Base-by-base conservation (phyloP, 2,888 invertebrate genomes). In the Deroplatys truncata region DNA sequence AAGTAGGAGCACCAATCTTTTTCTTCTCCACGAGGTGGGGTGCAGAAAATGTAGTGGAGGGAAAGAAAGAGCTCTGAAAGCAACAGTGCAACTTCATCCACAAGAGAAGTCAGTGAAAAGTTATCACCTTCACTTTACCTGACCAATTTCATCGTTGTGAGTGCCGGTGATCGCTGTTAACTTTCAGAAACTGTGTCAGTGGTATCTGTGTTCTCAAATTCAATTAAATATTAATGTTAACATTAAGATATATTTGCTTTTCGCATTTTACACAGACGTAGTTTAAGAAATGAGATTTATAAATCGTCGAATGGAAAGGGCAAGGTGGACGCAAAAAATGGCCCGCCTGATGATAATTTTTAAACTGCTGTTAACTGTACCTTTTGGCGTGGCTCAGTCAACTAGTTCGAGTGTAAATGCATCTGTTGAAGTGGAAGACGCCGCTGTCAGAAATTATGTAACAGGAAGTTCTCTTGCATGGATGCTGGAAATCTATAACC, bases 401-500 rank as follows among this genome's bases (percentile, higher is more conserved):
- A 72, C 56, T 7, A 72, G 49, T 20, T 49, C 25, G 25, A 28
- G 43, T 86, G 56, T 35, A 8, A n/a, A 25, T 72, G 86, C 16
- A 20, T 4, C 56, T 0, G 3, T 16, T 56, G 16, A 56, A 56
- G 56, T 72, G 56, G 56, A 72, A 72, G 56, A 20, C 5, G 5
- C 20, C 56, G 16, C 25, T 72, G 25, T 72, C 25, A 16, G 25
- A 72, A 72, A 72, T 0, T 1, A 72, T 16, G 20, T 72, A 72
- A 72, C 56, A 20, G 56, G 25, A 72, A 86, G 82, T 25, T 82
- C 82, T 16, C 25, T 82, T 4, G 56, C 82, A 25, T 83, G 83
- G 96, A 93, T 96, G 93, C 94, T 94, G 90, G 94, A 95, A 88
- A 92, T 97, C 85, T 95, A 96, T 92, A 96, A 96, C 92, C 96